These are phyloP conservation scores for Gymnodraco acuticeps DNA, from an alignment of 2,797 vertebrate species.

Conservation along the genomic window DNA sequence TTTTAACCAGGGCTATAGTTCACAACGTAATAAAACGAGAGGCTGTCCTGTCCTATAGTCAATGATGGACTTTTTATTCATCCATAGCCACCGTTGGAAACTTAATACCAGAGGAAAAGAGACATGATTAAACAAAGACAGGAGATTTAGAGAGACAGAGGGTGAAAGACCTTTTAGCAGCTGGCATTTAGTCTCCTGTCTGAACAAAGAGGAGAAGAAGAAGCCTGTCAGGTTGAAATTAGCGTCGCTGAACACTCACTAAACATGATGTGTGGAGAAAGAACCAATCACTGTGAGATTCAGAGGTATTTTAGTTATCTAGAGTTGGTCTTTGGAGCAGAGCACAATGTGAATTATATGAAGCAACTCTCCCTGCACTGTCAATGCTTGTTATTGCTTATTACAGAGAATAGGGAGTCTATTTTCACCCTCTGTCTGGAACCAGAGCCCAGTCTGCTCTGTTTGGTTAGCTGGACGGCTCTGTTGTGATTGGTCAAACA, in stretches of 20 bases:
- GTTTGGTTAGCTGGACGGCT: no score
- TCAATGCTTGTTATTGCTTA: conserved; percentile 21
- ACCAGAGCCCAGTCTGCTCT: no score
- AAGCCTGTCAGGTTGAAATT: conserved; percentile 33
- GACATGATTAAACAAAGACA: conserved; percentile 17
- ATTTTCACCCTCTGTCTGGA: not conserved
- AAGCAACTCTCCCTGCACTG: conserved; percentile 9
- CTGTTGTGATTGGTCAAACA: no score
- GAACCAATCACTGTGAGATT: conserved; percentile 51
- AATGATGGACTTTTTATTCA: not conserved
- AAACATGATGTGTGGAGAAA: conserved; percentile 30
- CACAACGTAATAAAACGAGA: no score
- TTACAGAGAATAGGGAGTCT: conserved; percentile 1
- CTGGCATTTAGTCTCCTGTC: conserved; percentile 34
- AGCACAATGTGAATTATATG: not conserved
- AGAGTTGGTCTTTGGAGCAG: conserved; percentile 19
- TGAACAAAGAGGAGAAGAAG: conserved; percentile 40
- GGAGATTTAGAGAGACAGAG: not conserved
- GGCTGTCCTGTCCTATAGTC: no score
- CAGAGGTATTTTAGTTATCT: conserved; percentile 26
- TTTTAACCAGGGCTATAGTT: no score
- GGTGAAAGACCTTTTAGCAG: conserved; percentile 18
- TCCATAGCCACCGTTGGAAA: not conserved
- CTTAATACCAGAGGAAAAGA: conserved; percentile 1
- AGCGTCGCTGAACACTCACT: conserved; percentile 39